Conservation (phyloP, 2,888 invertebrate genomes). For the Tetramorium bicarinatum region DNA sequence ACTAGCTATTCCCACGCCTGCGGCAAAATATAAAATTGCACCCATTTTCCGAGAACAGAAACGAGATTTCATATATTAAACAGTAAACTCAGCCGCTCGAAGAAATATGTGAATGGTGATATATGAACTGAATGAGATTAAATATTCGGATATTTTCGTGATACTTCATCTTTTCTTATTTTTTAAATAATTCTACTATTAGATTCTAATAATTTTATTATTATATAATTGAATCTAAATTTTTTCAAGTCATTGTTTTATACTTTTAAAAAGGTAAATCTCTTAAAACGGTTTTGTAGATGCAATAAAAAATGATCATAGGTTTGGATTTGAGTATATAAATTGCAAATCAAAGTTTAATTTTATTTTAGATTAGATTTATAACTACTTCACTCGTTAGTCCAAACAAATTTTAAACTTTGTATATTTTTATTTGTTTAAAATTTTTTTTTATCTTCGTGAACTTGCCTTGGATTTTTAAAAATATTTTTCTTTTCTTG, state of each 20-base stretch:
- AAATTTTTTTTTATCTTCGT: neutral
- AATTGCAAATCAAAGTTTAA: neutral
- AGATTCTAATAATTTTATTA: neutral
- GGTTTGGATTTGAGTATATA: neutral
- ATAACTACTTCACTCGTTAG: neutral
- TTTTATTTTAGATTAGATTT: slow-evolving; percentile 8
- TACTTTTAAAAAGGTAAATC: neutral
- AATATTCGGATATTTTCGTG: neutral
- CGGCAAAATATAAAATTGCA: neutral
- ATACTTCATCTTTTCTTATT: neutral
- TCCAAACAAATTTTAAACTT: slow-evolving; percentile 4
- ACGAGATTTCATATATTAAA: neutral
- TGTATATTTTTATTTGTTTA: neutral
- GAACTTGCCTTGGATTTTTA: neutral
- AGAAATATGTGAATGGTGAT: neutral
- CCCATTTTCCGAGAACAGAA: neutral
- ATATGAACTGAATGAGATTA: neutral
- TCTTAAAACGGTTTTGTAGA: neutral
- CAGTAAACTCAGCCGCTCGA: neutral
- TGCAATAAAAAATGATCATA: neutral
- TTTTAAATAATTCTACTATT: neutral
- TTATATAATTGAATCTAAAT: neutral
- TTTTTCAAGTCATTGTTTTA: neutral
- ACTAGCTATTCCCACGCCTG: slow-evolving; percentile 2
- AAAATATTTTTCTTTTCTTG: neutral